A percentile compares a stretch with the other conserved stretches of the same genome.
phyloP scores from a whole-genome alignment of 2,797 vertebrate species.

The Sus cebifrons region DNA sequence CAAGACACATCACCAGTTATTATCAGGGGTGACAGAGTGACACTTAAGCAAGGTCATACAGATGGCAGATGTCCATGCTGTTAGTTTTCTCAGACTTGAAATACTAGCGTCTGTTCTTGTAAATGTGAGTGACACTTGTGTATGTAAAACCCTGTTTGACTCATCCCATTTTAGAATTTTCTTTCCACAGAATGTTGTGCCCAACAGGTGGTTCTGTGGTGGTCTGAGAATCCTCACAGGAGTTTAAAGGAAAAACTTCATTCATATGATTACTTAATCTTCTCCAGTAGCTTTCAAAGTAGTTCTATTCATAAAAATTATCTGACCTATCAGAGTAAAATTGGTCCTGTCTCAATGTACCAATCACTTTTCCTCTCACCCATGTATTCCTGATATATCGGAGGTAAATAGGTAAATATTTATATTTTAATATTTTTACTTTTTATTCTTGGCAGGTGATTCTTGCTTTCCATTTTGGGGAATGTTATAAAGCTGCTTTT shows the following conservation, averaged over 20 bases:
- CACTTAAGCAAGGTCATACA: constrained; percentile 58
- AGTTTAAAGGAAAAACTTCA: background rate
- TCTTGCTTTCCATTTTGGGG: constrained; percentile 15
- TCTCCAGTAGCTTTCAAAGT: constrained; percentile 61
- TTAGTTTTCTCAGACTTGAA: constrained; percentile 67
- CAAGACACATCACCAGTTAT: constrained; percentile 69
- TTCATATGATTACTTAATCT: constrained; percentile 7
- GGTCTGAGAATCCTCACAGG: background rate
- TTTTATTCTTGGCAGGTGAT: background rate
- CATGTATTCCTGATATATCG: background rate
- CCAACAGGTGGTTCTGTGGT: background rate
- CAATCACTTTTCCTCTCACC: background rate
- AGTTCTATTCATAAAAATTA: constrained; percentile 27
- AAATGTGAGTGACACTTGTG: background rate
- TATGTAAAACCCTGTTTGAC: background rate
- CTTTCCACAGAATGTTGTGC: background rate
- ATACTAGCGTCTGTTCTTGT: constrained; percentile 63
- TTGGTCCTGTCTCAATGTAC: background rate
- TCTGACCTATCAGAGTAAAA: background rate
- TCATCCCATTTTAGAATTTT: background rate
- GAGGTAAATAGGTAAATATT: background rate
- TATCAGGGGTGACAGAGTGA: constrained; percentile 70
- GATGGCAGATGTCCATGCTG: constrained; percentile 55
- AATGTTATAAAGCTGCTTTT: background rate
- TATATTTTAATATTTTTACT: constrained; percentile 36